Conservation (phyloP, 1,140 invertebrate species). For the Colletes latitarsis region DNA sequence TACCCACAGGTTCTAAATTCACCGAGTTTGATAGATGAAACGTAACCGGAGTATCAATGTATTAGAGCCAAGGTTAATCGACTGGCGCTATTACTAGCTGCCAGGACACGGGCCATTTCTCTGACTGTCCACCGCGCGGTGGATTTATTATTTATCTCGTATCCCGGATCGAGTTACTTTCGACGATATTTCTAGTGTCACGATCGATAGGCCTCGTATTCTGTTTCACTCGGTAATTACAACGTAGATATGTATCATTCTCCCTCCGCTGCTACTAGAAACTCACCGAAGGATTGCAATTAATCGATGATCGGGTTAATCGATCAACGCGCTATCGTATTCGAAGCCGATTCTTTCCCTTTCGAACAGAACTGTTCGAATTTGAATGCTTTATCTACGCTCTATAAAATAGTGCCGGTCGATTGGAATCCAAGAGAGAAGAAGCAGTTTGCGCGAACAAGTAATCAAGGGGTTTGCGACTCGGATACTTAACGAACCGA, state of each 20-base stretch:
- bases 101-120: constrained; percentile 43
- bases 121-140: constrained; percentile 31
- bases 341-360: not conserved
- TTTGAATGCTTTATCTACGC: not conserved
- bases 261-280: constrained; percentile 23
- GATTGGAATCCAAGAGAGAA: not conserved
- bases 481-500: not conserved
- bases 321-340: not conserved
- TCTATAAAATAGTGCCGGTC: not conserved
- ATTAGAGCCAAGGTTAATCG: constrained; percentile 55
- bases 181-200: constrained; percentile 60
- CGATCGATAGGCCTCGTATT: constrained; percentile 58
- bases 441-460: not conserved
- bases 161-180: constrained; percentile 60
- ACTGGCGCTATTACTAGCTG: constrained; percentile 30
- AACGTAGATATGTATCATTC: constrained; percentile 42
- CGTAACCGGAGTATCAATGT: constrained; percentile 40
- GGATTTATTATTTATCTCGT: constrained; percentile 62
- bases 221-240: constrained; percentile 57
- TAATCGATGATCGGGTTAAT: constrained; percentile 49
- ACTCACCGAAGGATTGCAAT: constrained; percentile 24
- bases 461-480: not conserved
- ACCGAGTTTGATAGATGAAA: constrained; percentile 32
- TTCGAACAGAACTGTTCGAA: not conserved
- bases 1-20: constrained; percentile 32